These are phyloP conservation scores for Chironomus riparius DNA, from an alignment of 2,888 invertebrate species.

Conservation along the genomic window DNA sequence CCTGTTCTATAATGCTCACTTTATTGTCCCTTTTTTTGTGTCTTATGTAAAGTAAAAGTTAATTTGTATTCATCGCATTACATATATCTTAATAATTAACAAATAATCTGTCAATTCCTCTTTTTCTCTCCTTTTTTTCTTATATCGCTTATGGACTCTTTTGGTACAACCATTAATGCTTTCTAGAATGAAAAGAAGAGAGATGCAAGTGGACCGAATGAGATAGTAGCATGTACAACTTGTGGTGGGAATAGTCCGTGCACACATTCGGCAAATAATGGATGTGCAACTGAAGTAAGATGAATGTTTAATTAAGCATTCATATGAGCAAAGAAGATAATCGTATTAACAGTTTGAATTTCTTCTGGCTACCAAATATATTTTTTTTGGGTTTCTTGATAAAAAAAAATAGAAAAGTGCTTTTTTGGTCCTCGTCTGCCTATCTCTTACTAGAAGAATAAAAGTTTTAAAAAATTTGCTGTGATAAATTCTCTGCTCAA, in stretches of 20 bases:
- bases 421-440: no score
- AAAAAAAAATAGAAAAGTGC: no score
- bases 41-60: background rate
- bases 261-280: constrained; percentile 79
- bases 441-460: no score
- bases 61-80: background rate
- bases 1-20: background rate
- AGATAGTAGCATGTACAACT: constrained; percentile 74
- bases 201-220: constrained; percentile 67
- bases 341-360: background rate
- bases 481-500: no score
- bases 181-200: constrained; percentile 73
- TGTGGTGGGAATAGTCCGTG: constrained; percentile 72
- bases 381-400: no score
- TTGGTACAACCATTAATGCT: background rate
- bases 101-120: background rate
- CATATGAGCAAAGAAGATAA: background rate
- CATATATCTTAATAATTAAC: background rate
- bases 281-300: constrained; percentile 75
- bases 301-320: constrained; percentile 8
- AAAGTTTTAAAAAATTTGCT: no score
- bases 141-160: background rate
- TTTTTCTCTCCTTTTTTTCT: background rate
- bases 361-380: no score
- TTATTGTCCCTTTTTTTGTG: background rate